Evolutionary conservation across 30 jellyfish, hydroid and myxozoan genomes (phyloP).

Genomic region (Cassiopea xamachana): DNA sequence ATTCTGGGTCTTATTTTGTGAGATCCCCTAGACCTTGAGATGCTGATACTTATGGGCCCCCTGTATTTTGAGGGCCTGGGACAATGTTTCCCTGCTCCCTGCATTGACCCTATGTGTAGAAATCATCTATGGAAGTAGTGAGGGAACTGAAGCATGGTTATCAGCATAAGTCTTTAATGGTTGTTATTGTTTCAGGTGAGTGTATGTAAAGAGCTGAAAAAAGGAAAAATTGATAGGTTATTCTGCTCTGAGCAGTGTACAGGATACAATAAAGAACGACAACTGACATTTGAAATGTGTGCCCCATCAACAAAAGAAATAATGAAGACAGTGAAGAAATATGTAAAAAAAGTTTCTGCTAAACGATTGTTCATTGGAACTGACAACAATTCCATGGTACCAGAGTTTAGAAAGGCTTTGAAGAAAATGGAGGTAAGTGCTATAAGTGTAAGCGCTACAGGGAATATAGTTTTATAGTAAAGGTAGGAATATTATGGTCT

Average conservation of each 20-base stretch:
- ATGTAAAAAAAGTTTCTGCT: conserved; percentile 40
- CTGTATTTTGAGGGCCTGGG: neutral
- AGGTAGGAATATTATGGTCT: too few species aligned
- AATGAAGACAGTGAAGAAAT: conserved; percentile 63
- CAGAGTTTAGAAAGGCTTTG: conserved; percentile 70
- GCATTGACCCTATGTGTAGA: neutral
- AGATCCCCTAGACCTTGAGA: too few species aligned
- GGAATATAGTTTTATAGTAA: too few species aligned
- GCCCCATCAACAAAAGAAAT: conserved; percentile 85
- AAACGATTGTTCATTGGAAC: conserved; percentile 89
- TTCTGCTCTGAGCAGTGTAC: conserved; percentile 97
- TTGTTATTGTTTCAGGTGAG: conserved; percentile 26
- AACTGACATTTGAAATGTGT: conserved; percentile 89
- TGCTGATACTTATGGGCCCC: too few species aligned
- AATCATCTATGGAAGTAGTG: too few species aligned
- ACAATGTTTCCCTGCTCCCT: neutral
- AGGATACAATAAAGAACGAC: conserved; percentile 49
- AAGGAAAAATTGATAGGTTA: conserved; percentile 27
- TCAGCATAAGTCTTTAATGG: too few species aligned
- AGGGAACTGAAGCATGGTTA: too few species aligned
- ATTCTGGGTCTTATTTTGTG: too few species aligned
- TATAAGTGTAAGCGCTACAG: neutral
- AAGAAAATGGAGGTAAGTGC: conserved; percentile 49
- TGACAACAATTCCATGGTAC: conserved; percentile 88
- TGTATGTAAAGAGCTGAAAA: conserved; percentile 82